Conservation (phyloP, 2,888 invertebrate species). For the Monoplex corrugatus region DNA sequence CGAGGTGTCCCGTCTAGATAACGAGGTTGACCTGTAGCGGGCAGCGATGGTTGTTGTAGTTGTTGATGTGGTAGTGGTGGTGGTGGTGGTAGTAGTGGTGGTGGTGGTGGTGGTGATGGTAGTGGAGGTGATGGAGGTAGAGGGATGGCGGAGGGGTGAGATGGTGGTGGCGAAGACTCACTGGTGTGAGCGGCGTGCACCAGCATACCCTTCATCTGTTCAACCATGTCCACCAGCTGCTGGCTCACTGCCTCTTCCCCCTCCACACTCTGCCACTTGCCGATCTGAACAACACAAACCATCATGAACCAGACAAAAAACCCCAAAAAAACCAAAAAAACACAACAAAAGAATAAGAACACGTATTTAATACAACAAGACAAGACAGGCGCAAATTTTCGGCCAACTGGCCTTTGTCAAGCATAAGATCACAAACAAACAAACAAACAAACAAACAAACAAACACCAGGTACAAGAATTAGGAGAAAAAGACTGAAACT, state of each 20-base stretch:
- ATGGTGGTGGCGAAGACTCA: conserved; percentile 49
- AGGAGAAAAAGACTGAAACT: no score
- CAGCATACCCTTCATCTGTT: conserved; percentile 75
- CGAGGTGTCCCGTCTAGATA: neutral
- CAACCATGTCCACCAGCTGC: conserved; percentile 73
- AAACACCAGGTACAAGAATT: neutral
- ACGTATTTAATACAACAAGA: neutral
- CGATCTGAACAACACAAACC: conserved; percentile 61
- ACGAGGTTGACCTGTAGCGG: conserved; percentile 38
- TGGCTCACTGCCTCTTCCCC: conserved; percentile 74
- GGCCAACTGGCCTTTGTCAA: no score
- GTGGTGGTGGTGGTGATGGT: conserved; percentile 21
- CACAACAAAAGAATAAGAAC: neutral
- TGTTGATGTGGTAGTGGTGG: neutral
- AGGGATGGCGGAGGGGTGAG: neutral
- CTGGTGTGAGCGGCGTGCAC: conserved; percentile 71
- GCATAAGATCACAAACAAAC: neutral
- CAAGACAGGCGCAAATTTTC: neutral
- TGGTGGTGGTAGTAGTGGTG: neutral
- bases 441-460: neutral
- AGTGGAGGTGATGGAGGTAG: neutral
- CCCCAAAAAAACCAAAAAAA: neutral
- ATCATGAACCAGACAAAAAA: neutral
- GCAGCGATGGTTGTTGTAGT: neutral
- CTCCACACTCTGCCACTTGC: conserved; percentile 76